Evolutionary conservation across 2,797 vertebrate species (phyloP), one percentile per base, ranked within the genome.

Genomic region (Lemur catta): DNA sequence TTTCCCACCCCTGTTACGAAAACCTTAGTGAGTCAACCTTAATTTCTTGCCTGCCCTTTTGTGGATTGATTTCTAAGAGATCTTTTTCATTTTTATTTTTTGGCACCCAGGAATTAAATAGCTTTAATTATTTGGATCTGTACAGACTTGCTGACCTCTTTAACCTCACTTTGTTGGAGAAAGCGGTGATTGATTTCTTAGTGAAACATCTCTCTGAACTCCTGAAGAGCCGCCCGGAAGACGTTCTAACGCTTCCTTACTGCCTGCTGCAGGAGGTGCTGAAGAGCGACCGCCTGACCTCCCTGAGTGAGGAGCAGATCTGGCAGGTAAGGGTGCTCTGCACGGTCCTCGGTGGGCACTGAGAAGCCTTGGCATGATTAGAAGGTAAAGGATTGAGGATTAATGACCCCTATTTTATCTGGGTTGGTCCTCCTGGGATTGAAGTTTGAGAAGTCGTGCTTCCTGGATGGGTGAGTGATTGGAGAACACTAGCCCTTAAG

Each of bases 71-170:
- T 97, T 96, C 97, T 98, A 96, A 98, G 52, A 18, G 0, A 0
- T 91, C 22, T 97, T 97, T 95, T 97, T 50, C 12, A 3, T 89
- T 87, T 87, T 86, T 79, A n/a, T 79, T 52, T 93, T 98, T 95
- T 89, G 94, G 90, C 97, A 89, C 97, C 89, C 98, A 99, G 99
- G 99, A 99, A 98, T 99, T 99, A 98, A 99, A 99, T 99, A 99
- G 99, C 92, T 99, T 99, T 98, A 99, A 99, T 99, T 99, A 99
- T 98, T 99, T 99, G 99, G 99, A 99, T 98, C 98, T 99, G 98
- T 99, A 99, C 98, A 99, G 99, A 46, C 99, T 99, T 97, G 99
- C 99, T 2, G 99, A 99, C 98, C 99, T 99, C 97, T 99, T 99
- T 99, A 99, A 99, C 98, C 99, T 99, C 97, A 99, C 99, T 57